Percentiles rank a stretch among this genome's conserved stretches.
Evolutionary conservation across 2,797 vertebrate species (phyloP).

Genomic region (Ptychadena robeensis): DNA sequence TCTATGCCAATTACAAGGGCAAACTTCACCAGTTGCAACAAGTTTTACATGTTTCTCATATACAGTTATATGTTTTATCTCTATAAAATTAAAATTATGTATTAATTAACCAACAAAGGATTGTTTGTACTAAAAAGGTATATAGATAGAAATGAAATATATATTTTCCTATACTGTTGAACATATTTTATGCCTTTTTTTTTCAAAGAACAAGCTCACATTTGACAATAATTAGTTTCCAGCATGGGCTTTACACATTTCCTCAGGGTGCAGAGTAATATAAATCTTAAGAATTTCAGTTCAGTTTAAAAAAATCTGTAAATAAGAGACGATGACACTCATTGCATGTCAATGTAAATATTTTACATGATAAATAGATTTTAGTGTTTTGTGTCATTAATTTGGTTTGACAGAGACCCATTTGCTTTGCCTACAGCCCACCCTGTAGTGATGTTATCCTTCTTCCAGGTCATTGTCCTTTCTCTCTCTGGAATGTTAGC

Average conservation of each 20-base stretch:
- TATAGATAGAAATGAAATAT: too few relatives aligned
- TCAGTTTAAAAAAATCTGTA: background rate
- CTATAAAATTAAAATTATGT: too few relatives aligned
- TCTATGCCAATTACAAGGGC: too few relatives aligned
- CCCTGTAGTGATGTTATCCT: background rate
- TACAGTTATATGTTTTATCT: too few relatives aligned
- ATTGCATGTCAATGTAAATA: background rate
- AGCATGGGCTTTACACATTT: background rate
- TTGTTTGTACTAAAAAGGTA: too few relatives aligned
- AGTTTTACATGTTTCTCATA: too few relatives aligned
- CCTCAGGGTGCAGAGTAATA: too few relatives aligned
- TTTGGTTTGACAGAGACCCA: background rate
- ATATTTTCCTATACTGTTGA: too few relatives aligned
- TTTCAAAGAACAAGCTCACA: background rate
- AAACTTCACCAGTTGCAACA: too few relatives aligned
- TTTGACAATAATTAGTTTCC: background rate
- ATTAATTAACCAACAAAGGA: too few relatives aligned
- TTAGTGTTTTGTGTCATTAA: background rate
- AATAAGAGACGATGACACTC: background rate
- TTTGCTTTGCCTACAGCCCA: background rate
- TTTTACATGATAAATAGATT: background rate
- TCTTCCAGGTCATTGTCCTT: background rate
- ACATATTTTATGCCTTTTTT: too few relatives aligned
- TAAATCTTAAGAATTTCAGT: too few relatives aligned
- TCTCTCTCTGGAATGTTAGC: background rate